Base-by-base conservation (phyloP, 2,797 vertebrate genomes). In the Leptodactylus fallax region DNA sequence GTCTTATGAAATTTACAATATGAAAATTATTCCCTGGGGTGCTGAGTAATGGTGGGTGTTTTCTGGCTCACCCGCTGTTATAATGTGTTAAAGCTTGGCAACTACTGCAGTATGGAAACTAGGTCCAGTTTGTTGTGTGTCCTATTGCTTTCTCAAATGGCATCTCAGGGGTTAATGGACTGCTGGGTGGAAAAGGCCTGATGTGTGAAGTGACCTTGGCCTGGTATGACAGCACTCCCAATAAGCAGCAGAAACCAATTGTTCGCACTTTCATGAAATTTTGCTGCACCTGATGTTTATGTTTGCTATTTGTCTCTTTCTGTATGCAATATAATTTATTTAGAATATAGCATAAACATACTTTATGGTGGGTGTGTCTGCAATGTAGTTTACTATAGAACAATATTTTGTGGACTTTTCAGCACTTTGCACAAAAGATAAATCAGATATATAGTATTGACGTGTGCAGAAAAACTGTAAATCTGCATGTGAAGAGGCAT, bases 191-290 rank as follows among this genome's bases (percentile, higher is more conserved):
- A 17, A 79, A 78, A 23, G 71, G 60, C 84, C 72, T 77, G 16
- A 16, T 55, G 19, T 13, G 47, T 82, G 27, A 47, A 69, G 23
- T 89, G 71, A 89, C 88, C 88, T 86, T 89, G 80, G 72, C 85
- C 72, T 83, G 53, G 16, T 67, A 55, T 79, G 19, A 67, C 25
- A 67, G 60, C 47, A 14, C 72, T 87, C 60, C 21, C 55, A 27
- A 36, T 49, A 7, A 80, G 58, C 45, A 76, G 21, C 47, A 51
- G 6, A 63, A 72, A 45, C n/a, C 58, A 51, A 81, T 49, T 67
- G 83, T 76, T 88, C 72, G 27, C 63, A 81, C 21, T 47, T 77
- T 49, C 19, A 14, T 47, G 14, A n/a, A 3, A 65, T 58, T 27
- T 55, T 81, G 16, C 36, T 85, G 27, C 76, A 88, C 87, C 76